A percentile compares a stretch with the other conserved stretches of the same genome.
Conservation (phyloP, 1,140 invertebrate species). For the Hylaeus volcanicus region DNA sequence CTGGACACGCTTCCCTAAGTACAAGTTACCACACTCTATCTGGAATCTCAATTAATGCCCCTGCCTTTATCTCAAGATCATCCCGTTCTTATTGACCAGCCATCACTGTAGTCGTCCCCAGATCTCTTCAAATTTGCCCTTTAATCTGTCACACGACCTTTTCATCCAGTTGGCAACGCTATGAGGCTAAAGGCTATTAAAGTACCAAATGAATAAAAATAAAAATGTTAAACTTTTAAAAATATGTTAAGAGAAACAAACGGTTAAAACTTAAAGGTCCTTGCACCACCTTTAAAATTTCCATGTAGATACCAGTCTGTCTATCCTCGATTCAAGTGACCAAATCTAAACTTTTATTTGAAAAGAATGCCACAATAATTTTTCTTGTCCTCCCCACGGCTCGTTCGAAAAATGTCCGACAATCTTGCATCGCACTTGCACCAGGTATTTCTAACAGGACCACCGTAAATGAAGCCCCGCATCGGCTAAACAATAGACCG, state of each 20-base stretch:
- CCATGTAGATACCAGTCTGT: too few relatives aligned
- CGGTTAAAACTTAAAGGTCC: too few relatives aligned
- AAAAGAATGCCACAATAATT: too few relatives aligned
- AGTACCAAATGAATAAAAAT: too few relatives aligned
- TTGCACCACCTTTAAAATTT: too few relatives aligned
- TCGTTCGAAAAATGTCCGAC: not conserved
- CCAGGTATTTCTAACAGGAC: not conserved
- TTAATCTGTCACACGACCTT: conserved; percentile 3
- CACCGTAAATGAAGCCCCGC: conserved; percentile 5
- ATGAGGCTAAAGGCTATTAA: too few relatives aligned
- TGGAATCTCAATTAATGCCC: conserved; percentile 78
- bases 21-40: conserved; percentile 75
- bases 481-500: conserved; percentile 45
- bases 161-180: too few relatives aligned
- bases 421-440: not conserved
- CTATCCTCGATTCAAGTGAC: too few relatives aligned
- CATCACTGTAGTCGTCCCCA: conserved; percentile 44
- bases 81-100: conserved; percentile 75
- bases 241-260: too few relatives aligned
- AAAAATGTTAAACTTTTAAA: too few relatives aligned
- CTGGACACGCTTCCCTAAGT: conserved; percentile 62
- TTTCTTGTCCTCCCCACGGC: too few relatives aligned
- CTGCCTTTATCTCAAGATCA: conserved; percentile 73
- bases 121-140: conserved; percentile 70
- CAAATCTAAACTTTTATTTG: too few relatives aligned